A percentile compares a stretch with the other conserved stretches of the same genome.
phyloP scores from a whole-genome alignment of 2,113 vertebrate species.

The Hippolais icterina region DNA sequence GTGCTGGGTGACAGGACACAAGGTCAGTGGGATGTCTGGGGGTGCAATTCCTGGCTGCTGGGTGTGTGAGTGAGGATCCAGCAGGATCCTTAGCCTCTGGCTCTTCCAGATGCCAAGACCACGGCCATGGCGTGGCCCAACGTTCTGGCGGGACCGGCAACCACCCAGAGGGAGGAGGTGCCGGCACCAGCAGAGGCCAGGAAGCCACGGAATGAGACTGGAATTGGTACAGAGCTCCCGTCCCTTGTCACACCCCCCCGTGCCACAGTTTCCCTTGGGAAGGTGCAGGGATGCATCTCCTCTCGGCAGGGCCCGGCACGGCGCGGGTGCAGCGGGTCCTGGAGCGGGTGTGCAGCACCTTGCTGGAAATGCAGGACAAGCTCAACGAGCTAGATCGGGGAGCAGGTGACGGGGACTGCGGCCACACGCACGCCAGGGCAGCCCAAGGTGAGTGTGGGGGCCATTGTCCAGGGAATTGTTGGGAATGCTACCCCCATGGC shows the following conservation, averaged over 20 bases:
- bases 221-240: conserved; percentile 1
- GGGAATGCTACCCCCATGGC: not conserved
- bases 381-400: conserved; percentile 89
- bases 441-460: conserved; percentile 77
- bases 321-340: conserved; percentile 55
- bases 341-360: conserved; percentile 74
- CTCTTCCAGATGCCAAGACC: conserved; percentile 81
- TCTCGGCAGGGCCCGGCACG: conserved; percentile 59
- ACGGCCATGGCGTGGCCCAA: conserved; percentile 87
- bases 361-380: conserved; percentile 79
- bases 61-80: not conserved
- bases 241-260: accelerated
- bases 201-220: not conserved
- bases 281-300: accelerated
- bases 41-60: not conserved
- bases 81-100: accelerated
- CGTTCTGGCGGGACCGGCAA: conserved; percentile 50
- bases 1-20: accelerated
- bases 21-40: too few species aligned
- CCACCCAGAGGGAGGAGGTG: conserved; percentile 57
- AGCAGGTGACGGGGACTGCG: conserved; percentile 91
- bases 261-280: not conserved
- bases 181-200: not conserved
- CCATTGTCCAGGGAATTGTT: accelerated
- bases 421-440: conserved; percentile 86